Evolutionary conservation across 2,113 vertebrate species (phyloP).

Genomic region (Gallinago undulata): DNA sequence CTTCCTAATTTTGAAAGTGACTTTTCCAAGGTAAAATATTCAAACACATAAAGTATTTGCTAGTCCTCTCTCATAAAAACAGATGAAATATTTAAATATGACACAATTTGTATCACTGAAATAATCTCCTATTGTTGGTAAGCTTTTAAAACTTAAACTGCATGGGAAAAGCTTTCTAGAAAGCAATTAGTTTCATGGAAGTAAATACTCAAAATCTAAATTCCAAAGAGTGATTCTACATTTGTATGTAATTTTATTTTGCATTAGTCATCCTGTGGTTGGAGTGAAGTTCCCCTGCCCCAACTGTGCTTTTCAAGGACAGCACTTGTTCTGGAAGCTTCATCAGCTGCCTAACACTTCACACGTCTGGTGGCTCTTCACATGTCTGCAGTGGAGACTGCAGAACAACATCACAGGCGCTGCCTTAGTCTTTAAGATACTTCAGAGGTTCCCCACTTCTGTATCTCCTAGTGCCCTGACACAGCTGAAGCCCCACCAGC

Average conservation of each 20-base stretch:
- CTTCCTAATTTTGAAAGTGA: neutral
- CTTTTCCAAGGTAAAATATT: neutral
- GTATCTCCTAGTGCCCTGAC: neutral
- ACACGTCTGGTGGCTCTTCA: neutral
- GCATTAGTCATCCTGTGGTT: neutral
- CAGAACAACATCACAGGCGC: neutral
- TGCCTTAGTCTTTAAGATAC: neutral
- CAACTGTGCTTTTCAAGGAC: neutral
- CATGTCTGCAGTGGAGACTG: accelerated
- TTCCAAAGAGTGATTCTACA: neutral
- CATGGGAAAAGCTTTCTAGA: neutral
- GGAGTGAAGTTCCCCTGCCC: neutral
- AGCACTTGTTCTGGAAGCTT: neutral
- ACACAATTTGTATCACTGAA: neutral
- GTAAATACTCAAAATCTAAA: neutral
- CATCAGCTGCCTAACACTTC: neutral
- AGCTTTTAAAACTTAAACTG: neutral
- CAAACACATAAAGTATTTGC: neutral
- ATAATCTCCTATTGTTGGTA: neutral
- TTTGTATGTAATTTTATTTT: neutral
- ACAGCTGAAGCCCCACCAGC: neutral
- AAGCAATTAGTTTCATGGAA: neutral
- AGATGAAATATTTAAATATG: neutral
- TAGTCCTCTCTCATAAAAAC: neutral
- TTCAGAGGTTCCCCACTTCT: neutral